Evolutionary conservation across 2,113 vertebrate species (phyloP), one percentile per base, ranked within the genome.

Genomic region (Onychostruthus taczanowskii): DNA sequence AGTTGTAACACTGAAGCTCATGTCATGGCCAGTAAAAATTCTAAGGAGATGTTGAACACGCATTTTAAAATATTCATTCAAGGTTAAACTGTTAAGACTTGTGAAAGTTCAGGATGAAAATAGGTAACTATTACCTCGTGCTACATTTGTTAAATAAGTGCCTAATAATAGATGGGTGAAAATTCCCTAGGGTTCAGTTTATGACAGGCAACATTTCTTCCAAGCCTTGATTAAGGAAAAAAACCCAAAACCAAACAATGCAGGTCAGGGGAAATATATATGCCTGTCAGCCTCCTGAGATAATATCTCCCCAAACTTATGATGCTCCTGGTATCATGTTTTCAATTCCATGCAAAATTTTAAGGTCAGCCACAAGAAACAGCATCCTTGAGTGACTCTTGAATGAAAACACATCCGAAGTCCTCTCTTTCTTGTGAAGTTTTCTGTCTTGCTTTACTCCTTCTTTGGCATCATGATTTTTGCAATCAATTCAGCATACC

Each of bases 1-100:
- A 87, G 87, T 83, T 90, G 90, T 87, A 94, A 59, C 73, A 87
- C 53, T 53, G 83, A 86, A 84, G 63, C 67, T 89, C 46, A 41
- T 82, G 72, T 47, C 62, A 75, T 4, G 23, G 61, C 43, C 84
- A 87, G 72, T 62, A 92, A 43, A 92, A 95, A 75, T 93, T 93
- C 56, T 68, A 72, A 84, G 35, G 35, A 77, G 47, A 69, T 63
- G 49, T 80, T 87, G 50, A 90, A 78, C 14, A 64, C 56, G 47
- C 46, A 49, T 59, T 92, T 89, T 90, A 53, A 95, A 92, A 82
- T 89, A 96, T 83, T 87, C 16, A 94, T 88, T 67, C 63, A 80
- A 88, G 91, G 82, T 95, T 95, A 96, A 97, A 95, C 35, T 87
- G 67, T 58, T 61, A 93, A 79, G 74, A 62, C 37, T 89, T 68